phyloP scores from a whole-genome alignment of 2,888 invertebrate species.

The Mycogona germanica region DNA sequence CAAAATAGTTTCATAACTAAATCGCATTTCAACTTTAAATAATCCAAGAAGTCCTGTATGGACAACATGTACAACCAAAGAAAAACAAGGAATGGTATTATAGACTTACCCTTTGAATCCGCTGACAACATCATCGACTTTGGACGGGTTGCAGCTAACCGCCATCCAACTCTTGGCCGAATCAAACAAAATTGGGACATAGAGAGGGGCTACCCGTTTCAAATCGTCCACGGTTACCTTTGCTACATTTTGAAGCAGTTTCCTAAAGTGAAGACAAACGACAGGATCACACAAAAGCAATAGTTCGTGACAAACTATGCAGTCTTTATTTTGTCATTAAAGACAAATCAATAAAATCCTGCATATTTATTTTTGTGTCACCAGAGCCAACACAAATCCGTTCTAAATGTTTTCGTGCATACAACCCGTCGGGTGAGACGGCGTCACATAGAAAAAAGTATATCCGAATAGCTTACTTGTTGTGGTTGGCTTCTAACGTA shows the following conservation, averaged over 20 bases:
- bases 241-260: conserved; percentile 50
- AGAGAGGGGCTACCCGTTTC: conserved; percentile 52
- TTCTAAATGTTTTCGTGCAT: no score
- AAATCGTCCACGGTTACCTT: conserved; percentile 50
- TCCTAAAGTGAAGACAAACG: conserved; percentile 40
- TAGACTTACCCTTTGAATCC: conserved; percentile 50
- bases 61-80: neutral
- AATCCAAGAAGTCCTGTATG: no score
- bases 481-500: conserved; percentile 50
- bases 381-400: no score
- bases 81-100: neutral
- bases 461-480: conserved; percentile 41
- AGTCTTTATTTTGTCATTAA: neutral
- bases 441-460: no score
- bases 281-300: neutral
- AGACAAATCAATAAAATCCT: neutral
- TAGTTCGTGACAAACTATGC: neutral
- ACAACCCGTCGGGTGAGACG: no score
- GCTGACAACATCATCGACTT: conserved; percentile 50
- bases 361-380: no score
- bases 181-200: conserved; percentile 56
- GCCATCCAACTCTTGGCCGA: conserved; percentile 47
- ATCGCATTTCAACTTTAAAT: conserved; percentile 1
- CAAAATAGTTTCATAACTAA: neutral
- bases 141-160: conserved; percentile 63